These are phyloP conservation scores for Cheilosia vulpina DNA, from an alignment of 2,888 invertebrate genomes.

Conservation along the genomic window DNA sequence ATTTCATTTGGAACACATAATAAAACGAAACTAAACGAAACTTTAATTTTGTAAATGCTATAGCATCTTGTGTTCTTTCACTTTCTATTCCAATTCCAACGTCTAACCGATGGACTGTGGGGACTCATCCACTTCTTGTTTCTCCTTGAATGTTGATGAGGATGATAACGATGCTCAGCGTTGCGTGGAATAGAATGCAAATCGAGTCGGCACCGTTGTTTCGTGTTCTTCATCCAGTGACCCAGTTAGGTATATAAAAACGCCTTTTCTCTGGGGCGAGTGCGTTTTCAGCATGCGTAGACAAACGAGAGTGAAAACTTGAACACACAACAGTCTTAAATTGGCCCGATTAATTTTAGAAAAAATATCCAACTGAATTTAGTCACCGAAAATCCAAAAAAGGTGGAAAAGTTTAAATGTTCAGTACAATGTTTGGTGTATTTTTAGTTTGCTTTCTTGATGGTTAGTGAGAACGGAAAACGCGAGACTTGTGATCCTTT, in stretches of 20 bases:
- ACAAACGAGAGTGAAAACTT: constrained; percentile 57
- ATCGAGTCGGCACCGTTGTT: constrained; percentile 33
- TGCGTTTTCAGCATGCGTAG: constrained; percentile 66
- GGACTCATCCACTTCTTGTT: constrained; percentile 60
- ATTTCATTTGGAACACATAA: constrained; percentile 25
- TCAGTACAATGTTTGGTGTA: background rate
- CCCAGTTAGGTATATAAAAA: constrained; percentile 60
- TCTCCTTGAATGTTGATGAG: constrained; percentile 33
- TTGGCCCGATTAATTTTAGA: constrained; percentile 47
- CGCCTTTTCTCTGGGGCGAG: constrained; percentile 41
- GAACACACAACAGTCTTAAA: constrained; percentile 37
- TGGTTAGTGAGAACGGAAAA: background rate
- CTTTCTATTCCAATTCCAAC: constrained; percentile 39
- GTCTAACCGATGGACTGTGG: constrained; percentile 3
- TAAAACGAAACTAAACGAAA: constrained; percentile 49
- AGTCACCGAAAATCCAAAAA: constrained; percentile 1
- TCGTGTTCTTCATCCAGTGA: constrained; percentile 68
- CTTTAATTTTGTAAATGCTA: constrained; percentile 35
- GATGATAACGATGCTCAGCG: constrained; percentile 11
- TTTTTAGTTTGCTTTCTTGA: constrained; percentile 3
- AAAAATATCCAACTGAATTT: constrained; percentile 17
- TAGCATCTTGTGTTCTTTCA: constrained; percentile 58
- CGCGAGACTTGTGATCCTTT: constrained; percentile 27
- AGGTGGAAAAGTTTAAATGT: background rate
- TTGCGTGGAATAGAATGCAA: constrained; percentile 53